Conservation (phyloP, 2,113 vertebrate species). For the Rattus rattus region DNA sequence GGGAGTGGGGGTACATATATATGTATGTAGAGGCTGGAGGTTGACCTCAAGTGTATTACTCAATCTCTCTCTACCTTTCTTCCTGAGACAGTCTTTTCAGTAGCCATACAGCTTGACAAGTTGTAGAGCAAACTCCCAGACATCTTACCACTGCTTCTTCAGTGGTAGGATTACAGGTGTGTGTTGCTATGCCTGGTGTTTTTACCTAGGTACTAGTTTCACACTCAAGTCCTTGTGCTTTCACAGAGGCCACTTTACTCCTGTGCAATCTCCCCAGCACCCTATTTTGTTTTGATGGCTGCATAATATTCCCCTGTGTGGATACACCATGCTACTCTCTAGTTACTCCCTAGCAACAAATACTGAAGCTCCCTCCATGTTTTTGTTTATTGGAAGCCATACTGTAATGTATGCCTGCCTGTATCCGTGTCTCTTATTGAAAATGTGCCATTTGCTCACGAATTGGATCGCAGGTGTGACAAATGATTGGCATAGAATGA, state of each 20-base stretch:
- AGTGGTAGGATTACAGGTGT: not conserved
- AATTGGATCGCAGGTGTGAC: not conserved
- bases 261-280: too few relatives aligned
- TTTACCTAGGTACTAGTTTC: not conserved
- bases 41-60: not conserved
- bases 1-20: not conserved
- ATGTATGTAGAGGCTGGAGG: too few relatives aligned
- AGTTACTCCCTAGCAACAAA: not conserved
- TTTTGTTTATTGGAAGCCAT: not conserved
- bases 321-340: not conserved
- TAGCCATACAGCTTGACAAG: not conserved
- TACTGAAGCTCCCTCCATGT: not conserved
- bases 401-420: not conserved
- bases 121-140: not conserved
- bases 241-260: too few relatives aligned
- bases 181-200: too few relatives aligned
- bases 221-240: not conserved
- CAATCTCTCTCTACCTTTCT: not conserved
- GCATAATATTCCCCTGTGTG: not conserved
- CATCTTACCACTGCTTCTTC: too few relatives aligned
- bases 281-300: constrained; percentile 5
- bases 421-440: not conserved
- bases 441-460: not conserved
- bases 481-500: not conserved
- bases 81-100: not conserved